phyloP scores from a whole-genome alignment of 2,113 vertebrate genomes.

The Willisornis vidua region DNA sequence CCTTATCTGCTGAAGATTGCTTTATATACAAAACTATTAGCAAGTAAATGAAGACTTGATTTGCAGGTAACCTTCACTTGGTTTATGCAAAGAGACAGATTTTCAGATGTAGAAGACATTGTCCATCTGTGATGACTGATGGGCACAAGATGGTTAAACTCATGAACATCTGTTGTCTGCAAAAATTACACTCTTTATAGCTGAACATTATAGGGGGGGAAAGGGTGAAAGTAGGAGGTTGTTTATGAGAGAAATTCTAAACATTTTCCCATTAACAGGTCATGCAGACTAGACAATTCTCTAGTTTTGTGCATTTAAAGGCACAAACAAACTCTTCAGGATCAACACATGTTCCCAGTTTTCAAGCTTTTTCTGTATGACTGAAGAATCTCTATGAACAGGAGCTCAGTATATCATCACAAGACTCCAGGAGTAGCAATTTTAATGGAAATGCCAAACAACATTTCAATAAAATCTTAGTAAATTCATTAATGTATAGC shows the following conservation, averaged over 20 bases:
- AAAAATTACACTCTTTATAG: neutral
- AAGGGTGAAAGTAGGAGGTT: neutral
- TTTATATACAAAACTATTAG: neutral
- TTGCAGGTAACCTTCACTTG: neutral
- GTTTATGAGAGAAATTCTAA: neutral
- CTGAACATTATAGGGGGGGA: neutral
- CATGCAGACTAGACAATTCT: neutral
- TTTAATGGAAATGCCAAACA: neutral
- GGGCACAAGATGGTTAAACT: neutral
- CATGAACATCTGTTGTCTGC: neutral
- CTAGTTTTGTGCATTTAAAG: neutral
- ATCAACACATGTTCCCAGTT: neutral
- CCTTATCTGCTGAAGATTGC: neutral
- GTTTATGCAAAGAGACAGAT: neutral
- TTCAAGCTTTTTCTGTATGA: neutral
- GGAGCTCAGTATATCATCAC: neutral
- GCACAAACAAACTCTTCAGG: neutral
- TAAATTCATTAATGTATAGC: neutral
- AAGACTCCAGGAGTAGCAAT: neutral
- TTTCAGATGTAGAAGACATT: neutral
- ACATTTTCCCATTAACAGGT: neutral
- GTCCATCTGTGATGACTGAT: neutral
- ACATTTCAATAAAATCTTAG: neutral
- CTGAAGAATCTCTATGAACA: neutral
- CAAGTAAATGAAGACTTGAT: neutral